Conservation (phyloP, 2,888 invertebrate genomes). For the Brenthis daphne region DNA sequence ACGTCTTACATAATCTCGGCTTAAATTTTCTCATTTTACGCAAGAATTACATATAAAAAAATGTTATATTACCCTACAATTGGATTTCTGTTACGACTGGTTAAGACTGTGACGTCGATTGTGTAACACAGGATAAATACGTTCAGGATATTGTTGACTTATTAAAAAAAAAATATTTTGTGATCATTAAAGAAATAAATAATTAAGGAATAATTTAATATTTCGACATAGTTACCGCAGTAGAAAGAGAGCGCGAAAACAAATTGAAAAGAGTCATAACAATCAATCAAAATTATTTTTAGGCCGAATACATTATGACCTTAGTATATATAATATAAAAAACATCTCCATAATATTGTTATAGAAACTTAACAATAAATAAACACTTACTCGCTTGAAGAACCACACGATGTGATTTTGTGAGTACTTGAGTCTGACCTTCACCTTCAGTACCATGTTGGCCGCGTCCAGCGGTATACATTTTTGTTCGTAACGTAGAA, state of each 20-base stretch:
- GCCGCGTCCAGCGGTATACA: slow-evolving; percentile 70
- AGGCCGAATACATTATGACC: too few relatives aligned
- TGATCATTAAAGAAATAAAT: too few relatives aligned
- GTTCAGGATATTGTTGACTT: too few relatives aligned
- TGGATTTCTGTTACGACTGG: slow-evolving; percentile 1
- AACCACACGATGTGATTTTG: slow-evolving; percentile 82
- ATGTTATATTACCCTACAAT: slow-evolving; percentile 6
- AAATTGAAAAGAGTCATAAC: too few relatives aligned
- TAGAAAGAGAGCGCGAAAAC: too few relatives aligned
- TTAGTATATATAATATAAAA: too few relatives aligned
- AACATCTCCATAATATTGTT: not conserved
- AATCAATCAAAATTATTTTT: too few relatives aligned
- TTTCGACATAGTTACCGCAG: too few relatives aligned
- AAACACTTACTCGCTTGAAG: slow-evolving; percentile 80
- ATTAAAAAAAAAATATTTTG: too few relatives aligned
- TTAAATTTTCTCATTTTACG: slow-evolving; percentile 21
- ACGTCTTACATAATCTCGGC: slow-evolving; percentile 18
- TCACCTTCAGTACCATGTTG: slow-evolving; percentile 82
- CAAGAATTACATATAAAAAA: slow-evolving; percentile 8
- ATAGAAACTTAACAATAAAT: slow-evolving; percentile 1
- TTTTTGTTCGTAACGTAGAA: slow-evolving; percentile 61
- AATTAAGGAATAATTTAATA: too few relatives aligned
- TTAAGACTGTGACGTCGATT: not conserved
- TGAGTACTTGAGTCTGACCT: slow-evolving; percentile 82
- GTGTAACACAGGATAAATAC: not conserved